Base-by-base conservation (phyloP, 2,888 invertebrate species). In the Helicoverpa assulta region DNA sequence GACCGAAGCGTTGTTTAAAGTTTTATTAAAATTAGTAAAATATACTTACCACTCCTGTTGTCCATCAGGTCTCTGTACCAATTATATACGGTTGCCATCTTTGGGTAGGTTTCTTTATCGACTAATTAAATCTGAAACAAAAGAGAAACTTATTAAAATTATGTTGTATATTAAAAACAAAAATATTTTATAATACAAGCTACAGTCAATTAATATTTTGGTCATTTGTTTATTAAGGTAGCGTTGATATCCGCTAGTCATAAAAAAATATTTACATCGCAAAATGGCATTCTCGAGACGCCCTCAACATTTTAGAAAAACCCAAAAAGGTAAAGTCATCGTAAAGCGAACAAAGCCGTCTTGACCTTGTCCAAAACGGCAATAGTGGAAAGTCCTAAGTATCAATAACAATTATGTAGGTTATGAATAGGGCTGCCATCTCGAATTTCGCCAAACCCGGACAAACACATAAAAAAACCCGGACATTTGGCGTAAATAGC, bases 31-130 rank as follows among this genome's bases (percentile, higher is more conserved):
- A 37, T 18, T 33, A 33, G 33, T 10, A 12, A 37, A 37, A 12
- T 40, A 52, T 21, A 96, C 97, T 96, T 92, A 97, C 97, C 97
- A 89, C 97, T 96, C 90, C 96, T 96, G 89, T 97, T 97, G 93
- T 97, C 97, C 96, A 97, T 96, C 84, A 97, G 96, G 92, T 97
- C 97, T 93, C 95, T 96, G 91, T 97, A 97, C 94, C 97, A 97
- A 90, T 96, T 87, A 82, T 90, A 96, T 88, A 96, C 91, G 89
- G 94, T 96, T 89, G 96, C 96, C 97, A 96, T 96, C 92, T 96
- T 96, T 94, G 92, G 92, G 86, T 87, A 87, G 70, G 85, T 90
- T 89, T 83, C 82, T 86, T 78, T 91, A 91, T 84, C 80, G 85
- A 89, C 91, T 91, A 91, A 89, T 88, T 89, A 87, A 89, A 94